These are phyloP conservation scores for Pterocles burchelli DNA, from an alignment of 2,113 vertebrate genomes.

Conservation along the genomic window DNA sequence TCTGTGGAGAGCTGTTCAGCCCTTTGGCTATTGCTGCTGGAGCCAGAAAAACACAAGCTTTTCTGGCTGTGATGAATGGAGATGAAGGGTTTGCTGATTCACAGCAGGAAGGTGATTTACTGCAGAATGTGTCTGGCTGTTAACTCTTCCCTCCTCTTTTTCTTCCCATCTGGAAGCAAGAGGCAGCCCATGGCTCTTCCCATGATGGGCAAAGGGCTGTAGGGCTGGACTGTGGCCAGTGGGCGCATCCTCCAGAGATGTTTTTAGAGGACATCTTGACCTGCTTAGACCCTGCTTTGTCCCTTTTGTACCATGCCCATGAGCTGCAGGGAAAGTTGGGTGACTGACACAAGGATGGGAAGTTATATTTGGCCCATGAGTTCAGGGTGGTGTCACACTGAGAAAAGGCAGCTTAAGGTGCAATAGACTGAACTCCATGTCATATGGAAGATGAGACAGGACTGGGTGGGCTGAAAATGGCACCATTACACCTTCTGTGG, in stretches of 20 bases:
- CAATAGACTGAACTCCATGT: accelerated
- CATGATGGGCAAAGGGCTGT: neutral
- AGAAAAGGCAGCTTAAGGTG: neutral
- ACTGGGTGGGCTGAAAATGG: neutral
- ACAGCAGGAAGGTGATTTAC: neutral
- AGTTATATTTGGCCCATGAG: neutral
- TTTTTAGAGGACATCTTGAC: neutral
- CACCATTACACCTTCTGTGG: neutral
- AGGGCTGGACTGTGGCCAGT: neutral
- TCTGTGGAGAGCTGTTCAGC: neutral
- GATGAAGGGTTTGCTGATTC: neutral
- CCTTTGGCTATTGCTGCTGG: neutral
- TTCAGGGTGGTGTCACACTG: neutral
- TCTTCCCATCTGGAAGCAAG: neutral
- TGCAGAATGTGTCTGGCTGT: neutral
- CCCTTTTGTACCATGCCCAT: neutral
- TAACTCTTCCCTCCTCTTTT: neutral
- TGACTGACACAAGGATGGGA: neutral
- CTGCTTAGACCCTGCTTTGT: neutral
- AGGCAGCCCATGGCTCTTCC: neutral
- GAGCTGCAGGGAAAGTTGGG: neutral
- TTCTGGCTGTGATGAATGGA: neutral
- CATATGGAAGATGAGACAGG: neutral
- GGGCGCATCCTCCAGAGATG: neutral
- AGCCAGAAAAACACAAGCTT: neutral